Percentiles rank a stretch among this genome's conserved stretches.
Conservation (phyloP, 2,888 invertebrate genomes). For the Yponomeuta plumbellus region DNA sequence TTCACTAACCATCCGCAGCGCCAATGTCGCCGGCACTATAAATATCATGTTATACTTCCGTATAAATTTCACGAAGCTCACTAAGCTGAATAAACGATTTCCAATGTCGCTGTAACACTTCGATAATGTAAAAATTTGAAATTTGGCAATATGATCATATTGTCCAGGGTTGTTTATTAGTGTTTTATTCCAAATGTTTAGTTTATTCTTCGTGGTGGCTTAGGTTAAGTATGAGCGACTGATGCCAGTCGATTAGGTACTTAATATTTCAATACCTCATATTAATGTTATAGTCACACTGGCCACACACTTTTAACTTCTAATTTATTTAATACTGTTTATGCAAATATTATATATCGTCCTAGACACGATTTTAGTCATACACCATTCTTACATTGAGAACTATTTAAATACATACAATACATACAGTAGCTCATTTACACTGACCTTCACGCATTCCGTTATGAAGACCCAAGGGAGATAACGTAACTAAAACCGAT, state of each 20-base stretch:
- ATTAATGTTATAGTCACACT: constrained; percentile 16
- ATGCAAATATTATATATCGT: constrained; percentile 36
- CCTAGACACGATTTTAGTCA: constrained; percentile 25
- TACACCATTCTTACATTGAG: constrained; percentile 24
- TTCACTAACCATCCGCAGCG: neutral
- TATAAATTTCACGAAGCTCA: constrained; percentile 12
- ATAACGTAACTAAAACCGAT: constrained; percentile 19
- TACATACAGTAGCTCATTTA: constrained; percentile 24
- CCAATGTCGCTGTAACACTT: constrained; percentile 7
- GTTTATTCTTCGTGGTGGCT: neutral
- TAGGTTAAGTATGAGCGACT: constrained; percentile 1
- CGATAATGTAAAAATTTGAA: neutral
- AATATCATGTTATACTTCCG: constrained; percentile 4
- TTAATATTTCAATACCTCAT: constrained; percentile 5
- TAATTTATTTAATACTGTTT: constrained; percentile 55
- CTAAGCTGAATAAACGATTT: constrained; percentile 11
- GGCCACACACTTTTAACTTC: constrained; percentile 27
- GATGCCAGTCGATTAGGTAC: neutral
- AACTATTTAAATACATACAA: constrained; percentile 25
- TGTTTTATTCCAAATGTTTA: neutral
- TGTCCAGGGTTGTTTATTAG: constrained; percentile 12
- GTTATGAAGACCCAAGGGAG: constrained; percentile 11
- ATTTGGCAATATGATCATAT: constrained; percentile 17
- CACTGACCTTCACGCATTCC: constrained; percentile 21
- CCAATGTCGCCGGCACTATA: constrained; percentile 10